Conservation (phyloP, 2,113 vertebrate genomes). For the Hemichromis elongatus region DNA sequence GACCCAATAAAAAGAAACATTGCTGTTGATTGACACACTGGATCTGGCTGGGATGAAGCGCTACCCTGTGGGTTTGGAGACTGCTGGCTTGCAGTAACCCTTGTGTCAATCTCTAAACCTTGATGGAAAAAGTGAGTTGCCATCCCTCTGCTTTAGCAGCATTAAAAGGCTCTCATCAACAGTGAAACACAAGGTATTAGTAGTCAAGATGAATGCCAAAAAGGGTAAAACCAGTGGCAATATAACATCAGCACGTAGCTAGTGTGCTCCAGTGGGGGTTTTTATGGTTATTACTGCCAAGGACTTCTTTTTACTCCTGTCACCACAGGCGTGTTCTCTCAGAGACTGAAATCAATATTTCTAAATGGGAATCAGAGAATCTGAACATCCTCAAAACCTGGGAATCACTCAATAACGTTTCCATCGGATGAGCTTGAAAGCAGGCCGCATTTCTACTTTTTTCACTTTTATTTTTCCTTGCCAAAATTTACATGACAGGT, state of each 20-base stretch:
- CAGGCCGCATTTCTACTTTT: neutral
- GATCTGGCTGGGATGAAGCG: neutral
- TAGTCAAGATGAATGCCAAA: constrained; percentile 30
- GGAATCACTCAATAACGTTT: constrained; percentile 16
- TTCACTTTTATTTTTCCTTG: constrained; percentile 44
- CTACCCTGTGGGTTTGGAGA: neutral
- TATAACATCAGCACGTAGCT: constrained; percentile 28
- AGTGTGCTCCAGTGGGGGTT: constrained; percentile 33
- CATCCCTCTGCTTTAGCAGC: constrained; percentile 22
- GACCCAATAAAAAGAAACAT: neutral
- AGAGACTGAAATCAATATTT: constrained; percentile 64
- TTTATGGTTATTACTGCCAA: constrained; percentile 47
- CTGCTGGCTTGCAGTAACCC: neutral
- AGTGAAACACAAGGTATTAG: constrained; percentile 30
- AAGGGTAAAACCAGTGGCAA: constrained; percentile 18
- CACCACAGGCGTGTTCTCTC: constrained; percentile 45
- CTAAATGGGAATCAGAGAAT: constrained; percentile 61
- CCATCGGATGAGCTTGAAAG: constrained; percentile 10
- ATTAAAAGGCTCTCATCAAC: constrained; percentile 39
- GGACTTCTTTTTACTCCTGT: constrained; percentile 44
- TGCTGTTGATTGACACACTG: constrained; percentile 3
- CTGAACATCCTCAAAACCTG: constrained; percentile 35
- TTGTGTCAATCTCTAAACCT: neutral
- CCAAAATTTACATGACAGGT: constrained; percentile 58
- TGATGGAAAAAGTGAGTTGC: constrained; percentile 28